Evolutionary conservation across 2,113 vertebrate species (phyloP), one percentile per base, ranked within the genome.

Genomic region (Forbesichthys papilliferus): DNA sequence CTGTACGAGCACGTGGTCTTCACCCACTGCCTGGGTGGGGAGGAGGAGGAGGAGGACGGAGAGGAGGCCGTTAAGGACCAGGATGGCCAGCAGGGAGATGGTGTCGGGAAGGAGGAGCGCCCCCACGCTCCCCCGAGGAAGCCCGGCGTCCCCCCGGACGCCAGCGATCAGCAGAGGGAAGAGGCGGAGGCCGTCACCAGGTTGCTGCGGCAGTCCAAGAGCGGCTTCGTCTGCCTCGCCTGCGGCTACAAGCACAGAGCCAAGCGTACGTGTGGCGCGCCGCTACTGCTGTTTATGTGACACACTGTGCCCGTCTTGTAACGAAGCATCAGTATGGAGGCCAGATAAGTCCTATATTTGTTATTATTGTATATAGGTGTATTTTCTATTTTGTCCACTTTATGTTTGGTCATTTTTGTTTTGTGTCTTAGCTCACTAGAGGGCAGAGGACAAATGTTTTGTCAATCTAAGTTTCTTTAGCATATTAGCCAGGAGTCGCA

Each of bases 171-270:
- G 53, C 68, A 87, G 34, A 84, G 53, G 59, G 79, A 86, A 67
- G 89, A 89, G 49, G 69, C 81, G 71, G 65, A 75, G 66, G 79
- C 73, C 0, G 71, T 59, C 0, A 74, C 82, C 12, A 84, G 82
- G 14, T 76, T 86, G 57, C 52, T 90, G 3, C 42, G 66, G 51
- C 85, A 71, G 33, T 49, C 16, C 48, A 67, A 71, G 47, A 74
- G 58, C 73, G 79, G 84, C 81, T 89, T 77, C 1, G 66, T 77
- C 14, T 90, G 89, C 18, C 77, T 83, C 6, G 58, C 87, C 62
- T 90, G 89, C 0, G 84, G 87, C 66, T 89, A 86, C 85, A 89
- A 84, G 53, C 80, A 68, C 71, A 90, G 88, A 53, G 65, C 80
- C 0, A 89, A 84, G 85, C 81, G 88, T 85, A 63, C 14, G 3